Conservation (phyloP, 2,797 vertebrate genomes). For the Macroramphosus scolopax region DNA sequence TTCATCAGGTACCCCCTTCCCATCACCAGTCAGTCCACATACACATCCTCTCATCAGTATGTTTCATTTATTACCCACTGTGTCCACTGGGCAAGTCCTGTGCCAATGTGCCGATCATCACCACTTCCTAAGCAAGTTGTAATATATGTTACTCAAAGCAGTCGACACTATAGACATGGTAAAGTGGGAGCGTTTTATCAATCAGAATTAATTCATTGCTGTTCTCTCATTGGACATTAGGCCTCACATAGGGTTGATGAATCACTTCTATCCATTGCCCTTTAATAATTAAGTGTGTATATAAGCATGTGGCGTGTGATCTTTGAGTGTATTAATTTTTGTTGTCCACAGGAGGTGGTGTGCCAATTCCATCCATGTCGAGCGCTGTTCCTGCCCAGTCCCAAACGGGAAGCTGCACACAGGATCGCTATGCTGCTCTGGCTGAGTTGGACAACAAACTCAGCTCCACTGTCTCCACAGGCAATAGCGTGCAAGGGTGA, state of each 20-base stretch:
- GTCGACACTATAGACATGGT: too few relatives aligned
- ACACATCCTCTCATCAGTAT: constrained; percentile 10
- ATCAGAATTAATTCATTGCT: too few relatives aligned
- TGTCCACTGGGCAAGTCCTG: constrained; percentile 17
- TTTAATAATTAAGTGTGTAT: too few relatives aligned
- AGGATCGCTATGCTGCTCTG: constrained; percentile 93
- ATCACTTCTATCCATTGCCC: too few relatives aligned
- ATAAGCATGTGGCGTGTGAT: too few relatives aligned
- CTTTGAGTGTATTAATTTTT: constrained; percentile 1
- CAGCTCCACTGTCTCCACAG: constrained; percentile 82
- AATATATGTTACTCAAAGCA: too few relatives aligned
- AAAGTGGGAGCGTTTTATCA: too few relatives aligned
- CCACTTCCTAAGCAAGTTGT: too few relatives aligned
- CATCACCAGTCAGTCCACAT: constrained; percentile 11
- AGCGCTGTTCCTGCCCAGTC: constrained; percentile 74
- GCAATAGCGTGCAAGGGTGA: constrained; percentile 78
- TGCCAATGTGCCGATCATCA: neutral
- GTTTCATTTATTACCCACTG: constrained; percentile 4
- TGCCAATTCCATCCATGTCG: constrained; percentile 76
- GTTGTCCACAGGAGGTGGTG: constrained; percentile 61
- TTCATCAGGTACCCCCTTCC: constrained; percentile 69
- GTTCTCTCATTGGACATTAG: too few relatives aligned
- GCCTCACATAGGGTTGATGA: too few relatives aligned
- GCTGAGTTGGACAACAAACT: constrained; percentile 90
- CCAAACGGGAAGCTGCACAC: constrained; percentile 70